Evolutionary conservation across 2,797 vertebrate species (phyloP), one percentile per base, ranked within the genome.

Genomic region (Limosa lapponica): DNA sequence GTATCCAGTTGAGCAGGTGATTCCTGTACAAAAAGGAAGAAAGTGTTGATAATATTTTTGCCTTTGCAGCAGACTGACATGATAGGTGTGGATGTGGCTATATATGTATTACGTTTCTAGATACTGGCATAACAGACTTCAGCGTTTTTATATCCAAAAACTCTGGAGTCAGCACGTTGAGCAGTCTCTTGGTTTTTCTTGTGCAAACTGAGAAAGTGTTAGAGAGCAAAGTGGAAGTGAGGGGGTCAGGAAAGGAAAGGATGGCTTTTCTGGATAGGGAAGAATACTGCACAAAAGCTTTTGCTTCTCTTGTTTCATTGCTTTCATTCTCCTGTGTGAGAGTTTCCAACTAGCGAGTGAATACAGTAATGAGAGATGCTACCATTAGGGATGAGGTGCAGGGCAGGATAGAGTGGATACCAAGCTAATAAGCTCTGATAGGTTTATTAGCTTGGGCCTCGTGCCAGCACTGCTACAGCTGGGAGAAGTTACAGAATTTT

Each of bases 401-500:
- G 74, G 55, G n/a, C 2, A 3, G 65, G 16, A 16, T 34, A 69
- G 49, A 13, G 44, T 6, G 49, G 61, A 43, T 17, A 16, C 32
- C 4, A 15, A 69, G 41, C 30, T 81, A 25, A 83, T n/a, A 8
- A 81, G 3, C 61, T 55, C n/a, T 48, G 73, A 27, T 13, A 11
- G 28, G 15, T 85, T 81, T 65, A 37, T 80, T 71, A 39, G 44
- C 44, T 74, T 34, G 58, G 79, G 61, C 30, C 39, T 49, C 5
- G 0, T 71, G 65, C 44, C 75, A 92, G 59, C 55, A 2, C 58
- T 78, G 65, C 37, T 61, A 5, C 75, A 58, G 49, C 75, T 71
- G 52, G 28, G 43, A 10, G 4, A 87, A 30, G 23, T 30, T 16
- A 11, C 0, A 5, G 41, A 3, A 8, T 48, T n/a, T 32, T 13